Evolutionary conservation across 2,888 invertebrate species (phyloP).

Genomic region (Sthenelais limicola): DNA sequence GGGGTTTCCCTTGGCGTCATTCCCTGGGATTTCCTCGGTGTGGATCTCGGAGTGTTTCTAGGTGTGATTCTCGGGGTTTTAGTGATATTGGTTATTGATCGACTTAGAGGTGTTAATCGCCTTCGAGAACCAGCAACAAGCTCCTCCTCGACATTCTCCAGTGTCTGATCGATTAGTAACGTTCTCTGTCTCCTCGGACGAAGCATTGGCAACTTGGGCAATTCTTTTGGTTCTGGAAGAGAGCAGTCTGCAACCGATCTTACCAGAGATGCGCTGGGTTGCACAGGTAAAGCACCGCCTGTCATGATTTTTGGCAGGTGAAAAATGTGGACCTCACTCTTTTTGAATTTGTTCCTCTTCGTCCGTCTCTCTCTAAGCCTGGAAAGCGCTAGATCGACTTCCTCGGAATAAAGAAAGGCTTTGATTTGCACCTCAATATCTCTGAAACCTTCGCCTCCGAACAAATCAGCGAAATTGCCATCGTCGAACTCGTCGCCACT

Average conservation of each 20-base stretch:
- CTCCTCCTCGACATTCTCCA: conserved; percentile 22
- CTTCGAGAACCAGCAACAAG: no score
- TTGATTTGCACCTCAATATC: conserved; percentile 6
- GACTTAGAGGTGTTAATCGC: not conserved
- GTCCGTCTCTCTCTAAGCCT: conserved; percentile 13
- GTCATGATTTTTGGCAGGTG: conserved; percentile 31
- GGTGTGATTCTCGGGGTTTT: conserved; percentile 15
- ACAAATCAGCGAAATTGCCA: not conserved
- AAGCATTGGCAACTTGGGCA: conserved; percentile 2
- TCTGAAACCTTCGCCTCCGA: conserved; percentile 19
- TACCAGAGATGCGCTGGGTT: conserved; percentile 11
- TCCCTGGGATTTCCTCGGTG: not conserved
- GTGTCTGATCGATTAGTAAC: conserved; percentile 17
- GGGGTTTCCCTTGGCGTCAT: conserved; percentile 1
- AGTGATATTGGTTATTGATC: not conserved
- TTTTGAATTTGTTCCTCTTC: conserved; percentile 14
- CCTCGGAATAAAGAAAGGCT: conserved; percentile 12
- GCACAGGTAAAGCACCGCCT: conserved; percentile 13
- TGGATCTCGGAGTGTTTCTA: conserved; percentile 2
- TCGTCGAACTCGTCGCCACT: conserved; percentile 8
- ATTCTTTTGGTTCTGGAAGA: not conserved
- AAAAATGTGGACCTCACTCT: conserved; percentile 33
- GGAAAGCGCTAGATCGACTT: conserved; percentile 6
- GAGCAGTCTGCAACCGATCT: not conserved
- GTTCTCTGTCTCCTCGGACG: conserved; percentile 1